Conservation (phyloP, 1,140 invertebrate genomes). For the Lasioglossum baleicum region DNA sequence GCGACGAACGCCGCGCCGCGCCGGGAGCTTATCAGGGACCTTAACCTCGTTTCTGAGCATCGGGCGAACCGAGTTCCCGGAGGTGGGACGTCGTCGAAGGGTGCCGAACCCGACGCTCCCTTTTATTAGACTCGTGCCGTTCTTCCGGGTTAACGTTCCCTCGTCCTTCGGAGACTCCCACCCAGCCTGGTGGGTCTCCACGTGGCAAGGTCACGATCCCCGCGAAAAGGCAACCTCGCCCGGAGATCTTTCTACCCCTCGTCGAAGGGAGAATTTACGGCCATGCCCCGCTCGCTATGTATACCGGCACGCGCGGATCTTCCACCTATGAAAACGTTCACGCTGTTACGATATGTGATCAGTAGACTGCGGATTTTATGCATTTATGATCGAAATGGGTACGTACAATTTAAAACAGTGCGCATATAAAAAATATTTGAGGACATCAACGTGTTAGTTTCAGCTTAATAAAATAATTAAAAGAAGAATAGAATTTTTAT, state of each 20-base stretch:
- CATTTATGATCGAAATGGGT: too few species aligned
- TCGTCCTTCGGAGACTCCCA: conserved; percentile 38
- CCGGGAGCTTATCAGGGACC: not conserved
- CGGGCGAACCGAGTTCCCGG: not conserved
- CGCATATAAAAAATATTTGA: too few species aligned
- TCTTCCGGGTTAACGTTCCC: conserved; percentile 63
- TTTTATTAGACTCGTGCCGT: conserved; percentile 56
- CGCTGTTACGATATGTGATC: not conserved
- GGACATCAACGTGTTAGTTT: too few species aligned
- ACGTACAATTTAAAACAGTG: too few species aligned
- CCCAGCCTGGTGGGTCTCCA: conserved; percentile 37
- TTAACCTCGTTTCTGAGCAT: not conserved
- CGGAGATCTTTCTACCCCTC: conserved; percentile 57
- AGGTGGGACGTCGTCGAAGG: conserved; percentile 4
- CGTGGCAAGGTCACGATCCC: conserved; percentile 71
- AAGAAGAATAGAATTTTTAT: too few species aligned
- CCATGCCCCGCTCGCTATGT: conserved; percentile 62
- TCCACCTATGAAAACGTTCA: not conserved
- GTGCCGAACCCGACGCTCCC: conserved; percentile 27
- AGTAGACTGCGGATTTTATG: too few species aligned
- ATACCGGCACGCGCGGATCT: too few species aligned
- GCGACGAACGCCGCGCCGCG: not conserved
- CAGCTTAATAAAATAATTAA: too few species aligned
- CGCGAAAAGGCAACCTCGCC: conserved; percentile 46
- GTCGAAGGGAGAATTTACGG: conserved; percentile 72